phyloP scores from a whole-genome alignment of 2,113 vertebrate genomes.

The crab-eating macaque (Macaca fascicularis) region DNA sequence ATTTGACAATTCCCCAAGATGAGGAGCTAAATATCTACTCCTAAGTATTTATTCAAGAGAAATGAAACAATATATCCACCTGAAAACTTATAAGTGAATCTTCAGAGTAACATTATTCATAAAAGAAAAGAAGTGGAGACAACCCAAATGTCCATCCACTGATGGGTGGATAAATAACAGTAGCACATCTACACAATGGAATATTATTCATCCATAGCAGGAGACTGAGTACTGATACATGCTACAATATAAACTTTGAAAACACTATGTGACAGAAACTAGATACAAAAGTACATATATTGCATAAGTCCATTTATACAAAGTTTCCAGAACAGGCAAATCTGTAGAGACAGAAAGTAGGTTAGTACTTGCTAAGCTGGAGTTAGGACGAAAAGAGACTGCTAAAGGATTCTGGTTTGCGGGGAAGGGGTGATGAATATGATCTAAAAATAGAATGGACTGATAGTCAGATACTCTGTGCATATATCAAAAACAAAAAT shows the following conservation, averaged over 20 bases:
- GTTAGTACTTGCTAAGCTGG: neutral
- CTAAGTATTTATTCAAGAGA: neutral
- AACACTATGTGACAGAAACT: neutral
- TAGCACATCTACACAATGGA: too few species aligned
- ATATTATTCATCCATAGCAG: neutral
- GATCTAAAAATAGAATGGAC: neutral
- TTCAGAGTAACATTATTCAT: neutral
- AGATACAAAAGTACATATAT: too few species aligned
- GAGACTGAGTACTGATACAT: neutral
- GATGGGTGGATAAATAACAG: neutral
- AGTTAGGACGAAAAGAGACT: neutral
- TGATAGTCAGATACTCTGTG: neutral
- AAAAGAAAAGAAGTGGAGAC: neutral
- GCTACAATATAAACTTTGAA: neutral
- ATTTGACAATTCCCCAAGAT: neutral
- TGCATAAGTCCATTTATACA: neutral
- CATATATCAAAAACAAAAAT: neutral
- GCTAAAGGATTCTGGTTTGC: neutral
- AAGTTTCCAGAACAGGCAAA: neutral
- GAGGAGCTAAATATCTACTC: neutral
- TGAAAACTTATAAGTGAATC: neutral
- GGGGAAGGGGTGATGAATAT: accelerated
- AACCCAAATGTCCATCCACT: neutral
- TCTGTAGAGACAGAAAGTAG: neutral
- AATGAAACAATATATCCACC: neutral